These are phyloP conservation scores for Teleogryllus occipitalis DNA, from an alignment of 1,140 invertebrate species.

Conservation along the genomic window DNA sequence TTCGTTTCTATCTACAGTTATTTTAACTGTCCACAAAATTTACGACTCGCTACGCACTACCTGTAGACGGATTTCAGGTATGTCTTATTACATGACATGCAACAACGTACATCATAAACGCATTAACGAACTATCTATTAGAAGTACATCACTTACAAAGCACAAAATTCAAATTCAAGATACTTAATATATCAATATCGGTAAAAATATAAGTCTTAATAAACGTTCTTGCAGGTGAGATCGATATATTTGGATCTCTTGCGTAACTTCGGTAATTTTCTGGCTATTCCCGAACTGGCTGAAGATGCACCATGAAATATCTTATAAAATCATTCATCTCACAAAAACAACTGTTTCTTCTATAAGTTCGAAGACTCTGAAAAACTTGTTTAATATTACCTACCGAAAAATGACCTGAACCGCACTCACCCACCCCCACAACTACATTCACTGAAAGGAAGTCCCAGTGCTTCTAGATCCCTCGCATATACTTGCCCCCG, in stretches of 20 bases:
- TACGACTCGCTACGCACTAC: not conserved
- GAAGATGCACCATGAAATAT: too few relatives aligned
- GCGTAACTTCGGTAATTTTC: not conserved
- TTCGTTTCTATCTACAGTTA: not conserved
- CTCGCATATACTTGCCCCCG: too few relatives aligned
- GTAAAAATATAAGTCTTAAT: not conserved
- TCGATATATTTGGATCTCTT: not conserved
- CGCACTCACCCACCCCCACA: too few relatives aligned
- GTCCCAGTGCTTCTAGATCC: too few relatives aligned
- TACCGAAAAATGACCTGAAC: too few relatives aligned
- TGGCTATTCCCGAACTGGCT: not conserved
- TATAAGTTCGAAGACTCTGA: too few relatives aligned
- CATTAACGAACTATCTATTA: not conserved
- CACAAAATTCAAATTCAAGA: not conserved
- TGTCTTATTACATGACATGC: not conserved
- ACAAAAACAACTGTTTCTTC: too few relatives aligned
- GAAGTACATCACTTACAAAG: too few relatives aligned
- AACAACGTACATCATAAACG: not conserved
- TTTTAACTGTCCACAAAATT: not conserved
- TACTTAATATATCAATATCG: not conserved
- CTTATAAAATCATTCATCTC: too few relatives aligned
- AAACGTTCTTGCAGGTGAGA: not conserved
- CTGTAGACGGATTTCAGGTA: not conserved
- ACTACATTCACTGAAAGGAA: too few relatives aligned
- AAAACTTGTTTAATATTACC: too few relatives aligned